Base-by-base conservation (phyloP, 2,797 vertebrate species). In the Mus caroli region DNA sequence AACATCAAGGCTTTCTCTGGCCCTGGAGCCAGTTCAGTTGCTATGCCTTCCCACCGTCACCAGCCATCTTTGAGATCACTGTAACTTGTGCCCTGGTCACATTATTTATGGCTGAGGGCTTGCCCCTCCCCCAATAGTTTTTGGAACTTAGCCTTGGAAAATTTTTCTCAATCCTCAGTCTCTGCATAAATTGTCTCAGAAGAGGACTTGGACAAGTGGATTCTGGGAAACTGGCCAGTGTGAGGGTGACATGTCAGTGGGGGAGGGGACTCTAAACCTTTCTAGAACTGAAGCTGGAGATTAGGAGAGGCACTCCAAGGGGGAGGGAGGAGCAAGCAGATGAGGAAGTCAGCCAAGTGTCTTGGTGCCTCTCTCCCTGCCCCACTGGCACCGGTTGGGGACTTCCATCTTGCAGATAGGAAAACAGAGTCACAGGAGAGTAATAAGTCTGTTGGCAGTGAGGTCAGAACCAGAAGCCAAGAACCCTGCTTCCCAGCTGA, bases 171-270 rank as follows among this genome's bases (percentile, higher is more conserved):
- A 4, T 22, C 76, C 69, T 58, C 24, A 20, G 62, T 71, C 94
- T 96, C 58, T 90, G 71, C 60, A 69, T 90, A 71, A 80, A 94
- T 93, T 94, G 54, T 86, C 73, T 75, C 52, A 28, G 52, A 78
- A 88, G 90, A 76, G 75, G 73, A 46, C n/a, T 87, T 92, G 26
- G 69, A 93, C 79, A 90, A 87, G 60, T 78, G 37, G 95, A 54
- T 94, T 97, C 95, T 95, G 86, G 84, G 91, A 96, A 92, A 50
- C 40, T 80, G 43, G 43, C 77, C 60, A 75, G 52, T 31, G 46
- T 64, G 84, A 87, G 40, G 34, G 10, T 6, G 26, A 75, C 79
- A 94, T 83, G 77, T 71, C 13, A 17, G 54, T 31, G 40, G 43
- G 12, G 31, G 26, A 46, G 43, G 20, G 50, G 43, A 43, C 37